phyloP scores from a whole-genome alignment of 2,113 vertebrate species.

The Hyaena hyaena region DNA sequence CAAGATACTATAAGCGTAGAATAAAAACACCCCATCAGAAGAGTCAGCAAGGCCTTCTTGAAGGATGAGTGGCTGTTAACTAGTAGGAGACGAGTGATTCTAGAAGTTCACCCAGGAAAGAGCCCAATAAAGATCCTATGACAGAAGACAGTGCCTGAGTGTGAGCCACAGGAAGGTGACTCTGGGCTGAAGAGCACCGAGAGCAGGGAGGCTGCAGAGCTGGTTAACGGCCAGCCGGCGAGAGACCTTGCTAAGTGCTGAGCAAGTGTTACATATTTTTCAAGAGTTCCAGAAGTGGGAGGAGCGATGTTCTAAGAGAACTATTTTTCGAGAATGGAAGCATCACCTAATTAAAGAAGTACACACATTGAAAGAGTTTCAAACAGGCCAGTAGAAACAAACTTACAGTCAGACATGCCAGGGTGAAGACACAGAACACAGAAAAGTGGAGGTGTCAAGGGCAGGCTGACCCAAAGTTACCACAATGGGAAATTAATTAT shows the following conservation, averaged over 20 bases:
- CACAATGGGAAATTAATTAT: neutral
- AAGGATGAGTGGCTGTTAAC: neutral
- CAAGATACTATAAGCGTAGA: neutral
- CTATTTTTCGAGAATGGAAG: neutral
- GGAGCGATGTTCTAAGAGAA: neutral
- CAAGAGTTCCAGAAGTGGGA: neutral
- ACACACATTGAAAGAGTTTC: neutral
- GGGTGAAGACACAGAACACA: neutral
- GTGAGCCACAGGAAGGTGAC: neutral
- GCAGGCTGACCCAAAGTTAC: neutral
- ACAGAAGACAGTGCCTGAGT: neutral
- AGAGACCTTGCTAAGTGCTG: too few species aligned
- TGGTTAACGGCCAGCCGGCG: rapidly evolving
- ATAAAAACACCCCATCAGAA: neutral
- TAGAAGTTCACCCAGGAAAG: neutral
- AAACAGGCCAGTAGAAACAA: neutral
- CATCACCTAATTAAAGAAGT: neutral
- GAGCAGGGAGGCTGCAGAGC: neutral
- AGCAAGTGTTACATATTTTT: neutral
- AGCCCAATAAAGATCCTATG: neutral
- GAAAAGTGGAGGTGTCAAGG: neutral
- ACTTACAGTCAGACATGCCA: neutral
- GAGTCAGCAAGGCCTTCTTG: neutral
- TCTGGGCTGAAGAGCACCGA: rapidly evolving
- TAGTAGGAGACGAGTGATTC: neutral